These are phyloP conservation scores for Tapirus terrestris DNA, from an alignment of 2,113 vertebrate species.

Conservation along the genomic window DNA sequence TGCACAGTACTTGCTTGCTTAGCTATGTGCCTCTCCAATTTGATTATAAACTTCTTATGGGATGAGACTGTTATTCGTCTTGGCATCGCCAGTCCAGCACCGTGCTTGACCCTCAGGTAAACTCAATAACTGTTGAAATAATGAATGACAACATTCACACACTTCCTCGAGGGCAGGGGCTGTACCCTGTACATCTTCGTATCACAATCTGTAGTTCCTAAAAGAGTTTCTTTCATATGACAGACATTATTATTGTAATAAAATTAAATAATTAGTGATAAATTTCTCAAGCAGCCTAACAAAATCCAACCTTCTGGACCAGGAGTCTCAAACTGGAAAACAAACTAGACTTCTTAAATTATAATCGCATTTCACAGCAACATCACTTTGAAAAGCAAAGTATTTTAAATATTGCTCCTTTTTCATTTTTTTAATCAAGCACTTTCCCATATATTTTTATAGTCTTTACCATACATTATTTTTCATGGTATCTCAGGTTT, in stretches of 20 bases:
- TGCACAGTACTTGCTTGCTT: too few relatives aligned
- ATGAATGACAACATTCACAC: neutral
- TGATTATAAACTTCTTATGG: neutral
- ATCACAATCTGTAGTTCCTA: neutral
- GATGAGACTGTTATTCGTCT: neutral
- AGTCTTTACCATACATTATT: neutral
- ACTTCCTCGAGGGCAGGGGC: neutral
- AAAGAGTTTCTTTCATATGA: neutral
- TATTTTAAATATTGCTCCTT: neutral
- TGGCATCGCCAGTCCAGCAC: neutral
- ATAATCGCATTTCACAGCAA: neutral
- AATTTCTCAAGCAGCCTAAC: neutral
- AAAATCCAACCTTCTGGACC: neutral
- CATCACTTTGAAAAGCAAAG: neutral
- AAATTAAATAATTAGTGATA: constrained; percentile 22
- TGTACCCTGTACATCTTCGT: neutral
- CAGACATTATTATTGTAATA: neutral
- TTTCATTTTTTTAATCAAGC: neutral
- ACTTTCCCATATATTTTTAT: neutral
- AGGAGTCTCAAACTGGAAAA: neutral
- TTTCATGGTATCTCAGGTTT: neutral
- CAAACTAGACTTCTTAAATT: neutral
- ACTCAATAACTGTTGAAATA: constrained; percentile 4
- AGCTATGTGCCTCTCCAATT: neutral
- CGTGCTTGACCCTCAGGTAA: neutral